Base-by-base conservation (phyloP, 37 sponge, comb jelly and placozoan species). In the Hexactinellida sp. region DNA sequence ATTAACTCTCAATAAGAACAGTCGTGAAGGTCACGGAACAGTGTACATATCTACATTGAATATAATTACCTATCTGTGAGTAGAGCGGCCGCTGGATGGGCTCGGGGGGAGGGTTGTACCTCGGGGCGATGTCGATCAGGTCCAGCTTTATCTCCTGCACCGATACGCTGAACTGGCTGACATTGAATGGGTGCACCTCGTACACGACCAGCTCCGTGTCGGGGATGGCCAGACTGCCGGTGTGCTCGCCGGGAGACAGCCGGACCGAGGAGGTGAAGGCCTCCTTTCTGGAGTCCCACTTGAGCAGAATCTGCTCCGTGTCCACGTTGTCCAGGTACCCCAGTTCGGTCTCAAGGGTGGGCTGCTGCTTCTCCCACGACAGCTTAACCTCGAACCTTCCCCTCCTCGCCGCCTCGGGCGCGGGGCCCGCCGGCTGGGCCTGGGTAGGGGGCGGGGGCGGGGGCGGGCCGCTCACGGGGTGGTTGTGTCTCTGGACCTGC, bases 61-160 rank as follows among this genome's bases (percentile, higher is more conserved):
- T n/a, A n/a, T n/a, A n/a, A n/a, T n/a, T n/a, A 63, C 21, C 76
- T 25, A 63, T 25, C 34, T n/a, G 1, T 32, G 76, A 63, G 76
- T 63, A 63, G 76, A 63, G 5, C 13, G 21, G 30, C 5, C 34
- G 3, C 30, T 63, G 3, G 52, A 63, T 5, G 13, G 76, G 76
- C 13, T 63, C 28, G 3, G 3, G 25, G 5, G 25, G 3, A 13
- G 47, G 10, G 3, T 63, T 63, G 30, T 10, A 63, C 76, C 34
- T 23, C 5, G 30, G 28, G 5, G 76, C 76, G 3, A 63, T 63
- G 76, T 63, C 76, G 3, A 7, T 7, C 34, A 63, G 34, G 5
- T 63, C 76, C 34, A 63, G 28, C 30, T n/a, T 63, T 3, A 63
- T 63, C 76, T 63, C 76, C 76, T 63, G 76, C 34, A 63, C 76